Base-by-base conservation (phyloP, 2,888 invertebrate species). In the Nudaria mundana region DNA sequence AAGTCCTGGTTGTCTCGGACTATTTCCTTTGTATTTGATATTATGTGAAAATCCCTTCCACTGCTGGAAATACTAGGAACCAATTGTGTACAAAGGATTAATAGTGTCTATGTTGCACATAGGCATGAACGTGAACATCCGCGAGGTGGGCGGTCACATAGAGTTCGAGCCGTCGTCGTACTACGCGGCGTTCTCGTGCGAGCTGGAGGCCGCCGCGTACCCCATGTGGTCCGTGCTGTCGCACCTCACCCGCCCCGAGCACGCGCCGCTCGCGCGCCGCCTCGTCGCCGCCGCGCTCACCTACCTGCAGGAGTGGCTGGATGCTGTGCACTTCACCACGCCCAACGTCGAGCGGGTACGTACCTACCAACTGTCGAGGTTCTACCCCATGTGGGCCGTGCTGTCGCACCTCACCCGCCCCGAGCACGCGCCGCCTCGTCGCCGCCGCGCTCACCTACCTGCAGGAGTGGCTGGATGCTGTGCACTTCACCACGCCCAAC, bases 111-210 rank as follows among this genome's bases (percentile, higher is more conserved):
- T 5, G 24, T 7, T 23, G 1, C 18, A 5, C n/a, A 5, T 67
- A 95, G 97, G 98, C 48, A 98, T 99, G 98, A 98, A 98, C 87
- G 95, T 98, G 34, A 98, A 98, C 89, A 93, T 95, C 56, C 92
- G 98, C 48, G 97, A 98, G 81, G 89, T 96, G 52, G 93, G 92
- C 62, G 94, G 95, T 37, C 98, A 98, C 85, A 95, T 98, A 10
- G 98, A 98, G 89, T 98, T 96, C 88, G 98, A 99, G 81, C 97
- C 98, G 28, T 97, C 97, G 54, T 97, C 97, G 10, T 99, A 98
- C 87, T 98, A 98, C 87, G 97, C 98, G 30, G 98, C 98, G 18
- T 99, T 98, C 89, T 97, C 97, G 46, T 98, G 98, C 56, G 98
- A 99, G 89, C 86, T 98, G 57, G 98, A 99, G 87, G 97, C 98